Evolutionary conservation across 1,140 invertebrate genomes (phyloP).

Genomic region (Drosophila kanapiae): DNA sequence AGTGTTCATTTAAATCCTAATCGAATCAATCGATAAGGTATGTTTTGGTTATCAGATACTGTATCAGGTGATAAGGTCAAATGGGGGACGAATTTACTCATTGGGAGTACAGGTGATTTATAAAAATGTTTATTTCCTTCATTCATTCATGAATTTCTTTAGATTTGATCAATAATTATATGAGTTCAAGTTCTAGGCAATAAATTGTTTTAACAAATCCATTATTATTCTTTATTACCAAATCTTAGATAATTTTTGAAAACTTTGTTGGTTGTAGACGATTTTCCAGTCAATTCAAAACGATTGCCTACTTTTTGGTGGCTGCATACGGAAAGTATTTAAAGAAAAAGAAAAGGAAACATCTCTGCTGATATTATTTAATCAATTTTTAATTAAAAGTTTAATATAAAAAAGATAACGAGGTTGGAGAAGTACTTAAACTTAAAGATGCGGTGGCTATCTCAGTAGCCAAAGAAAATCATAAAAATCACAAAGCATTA

Average conservation of each 20-base stretch:
- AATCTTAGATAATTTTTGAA: background rate
- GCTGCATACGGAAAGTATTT: background rate
- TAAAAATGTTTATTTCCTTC: background rate
- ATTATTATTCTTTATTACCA: background rate
- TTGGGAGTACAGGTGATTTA: background rate
- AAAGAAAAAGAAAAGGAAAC: background rate
- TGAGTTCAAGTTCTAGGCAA: background rate
- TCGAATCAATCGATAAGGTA: conserved; percentile 27
- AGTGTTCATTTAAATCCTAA: conserved; percentile 22
- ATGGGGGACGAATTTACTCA: background rate
- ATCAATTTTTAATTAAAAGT: background rate
- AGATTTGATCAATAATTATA: background rate
- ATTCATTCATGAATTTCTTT: background rate
- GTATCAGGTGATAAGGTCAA: conserved; percentile 31
- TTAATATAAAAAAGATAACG: background rate
- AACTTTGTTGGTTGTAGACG: background rate
- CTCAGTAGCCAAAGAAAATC: no score
- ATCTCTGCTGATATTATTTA: background rate
- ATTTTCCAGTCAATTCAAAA: background rate
- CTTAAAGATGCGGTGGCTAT: background rate
- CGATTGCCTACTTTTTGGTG: conserved; percentile 11
- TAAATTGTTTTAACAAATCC: no score
- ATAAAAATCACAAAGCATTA: no score
- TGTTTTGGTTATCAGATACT: conserved; percentile 11
- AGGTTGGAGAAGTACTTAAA: background rate